Evolutionary conservation across 2,888 invertebrate species (phyloP).

Genomic region (Xiphydria camelus): DNA sequence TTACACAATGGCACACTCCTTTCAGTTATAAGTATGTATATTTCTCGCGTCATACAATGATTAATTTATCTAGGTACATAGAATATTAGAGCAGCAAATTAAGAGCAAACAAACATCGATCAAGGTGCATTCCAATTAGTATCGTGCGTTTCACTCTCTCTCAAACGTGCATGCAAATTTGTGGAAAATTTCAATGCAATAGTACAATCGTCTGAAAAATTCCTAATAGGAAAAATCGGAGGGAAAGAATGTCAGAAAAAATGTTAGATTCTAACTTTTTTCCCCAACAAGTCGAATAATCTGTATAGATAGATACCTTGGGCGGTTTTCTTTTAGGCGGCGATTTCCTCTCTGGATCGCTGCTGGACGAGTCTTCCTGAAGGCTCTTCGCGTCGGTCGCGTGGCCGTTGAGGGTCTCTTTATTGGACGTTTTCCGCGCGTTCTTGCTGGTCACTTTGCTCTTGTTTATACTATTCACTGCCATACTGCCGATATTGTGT

Average conservation of each 20-base stretch:
- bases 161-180: not conserved
- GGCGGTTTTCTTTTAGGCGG: slow-evolving; percentile 70
- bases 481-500: slow-evolving; percentile 66
- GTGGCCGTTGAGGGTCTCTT: slow-evolving; percentile 60
- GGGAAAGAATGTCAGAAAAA: too few species aligned
- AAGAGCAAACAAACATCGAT: too few species aligned
- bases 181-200: not conserved
- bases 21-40: too few species aligned
- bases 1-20: too few species aligned
- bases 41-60: too few species aligned
- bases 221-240: too few species aligned
- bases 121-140: not conserved
- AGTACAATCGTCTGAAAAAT: not conserved
- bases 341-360: slow-evolving; percentile 65
- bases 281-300: slow-evolving; percentile 7
- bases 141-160: not conserved
- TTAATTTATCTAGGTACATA: too few species aligned
- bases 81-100: too few species aligned
- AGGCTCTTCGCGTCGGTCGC: slow-evolving; percentile 59
- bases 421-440: slow-evolving; percentile 56
- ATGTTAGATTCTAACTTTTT: too few species aligned
- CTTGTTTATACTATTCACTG: slow-evolving; percentile 68
- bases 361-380: slow-evolving; percentile 70
- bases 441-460: slow-evolving; percentile 59
- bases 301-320: slow-evolving; percentile 56